Evolutionary conservation across 1,140 invertebrate genomes (phyloP).

Genomic region (Galleria mellonella): DNA sequence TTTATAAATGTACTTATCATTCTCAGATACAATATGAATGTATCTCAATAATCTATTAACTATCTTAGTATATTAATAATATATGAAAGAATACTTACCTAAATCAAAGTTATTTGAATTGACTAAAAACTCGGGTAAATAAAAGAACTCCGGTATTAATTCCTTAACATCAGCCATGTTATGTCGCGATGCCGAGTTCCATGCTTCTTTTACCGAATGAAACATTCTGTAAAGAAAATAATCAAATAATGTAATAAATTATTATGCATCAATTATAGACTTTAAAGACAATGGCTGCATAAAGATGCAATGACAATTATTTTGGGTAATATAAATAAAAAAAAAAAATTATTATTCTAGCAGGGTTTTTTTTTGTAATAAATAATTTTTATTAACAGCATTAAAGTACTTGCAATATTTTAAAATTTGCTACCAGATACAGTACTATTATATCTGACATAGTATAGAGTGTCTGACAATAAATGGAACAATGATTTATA

Average conservation of each 20-base stretch:
- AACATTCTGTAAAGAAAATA: constrained; percentile 87
- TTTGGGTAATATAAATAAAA: no score
- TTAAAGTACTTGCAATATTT: no score
- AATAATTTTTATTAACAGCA: background rate
- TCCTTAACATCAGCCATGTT: constrained; percentile 99
- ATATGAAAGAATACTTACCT: constrained; percentile 75
- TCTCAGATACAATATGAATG: no score
- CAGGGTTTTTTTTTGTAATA: background rate
- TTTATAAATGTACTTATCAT: no score
- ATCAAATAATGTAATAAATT: background rate
- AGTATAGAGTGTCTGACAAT: no score
- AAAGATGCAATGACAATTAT: no score
- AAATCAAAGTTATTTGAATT: constrained; percentile 98
- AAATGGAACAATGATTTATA: no score
- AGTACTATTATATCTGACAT: no score
- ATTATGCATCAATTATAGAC: background rate
- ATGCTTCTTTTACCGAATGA: constrained; percentile 97
- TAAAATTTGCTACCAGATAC: no score
- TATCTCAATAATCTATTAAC: no score
- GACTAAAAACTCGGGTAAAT: constrained; percentile 94
- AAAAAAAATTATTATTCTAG: background rate
- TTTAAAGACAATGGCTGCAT: no score
- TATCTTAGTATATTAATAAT: no score
- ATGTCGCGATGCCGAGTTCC: constrained; percentile 96
- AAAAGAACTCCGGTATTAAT: constrained; percentile 99